Conservation (phyloP, 2,113 vertebrate genomes). For the Phainopepla nitens region DNA sequence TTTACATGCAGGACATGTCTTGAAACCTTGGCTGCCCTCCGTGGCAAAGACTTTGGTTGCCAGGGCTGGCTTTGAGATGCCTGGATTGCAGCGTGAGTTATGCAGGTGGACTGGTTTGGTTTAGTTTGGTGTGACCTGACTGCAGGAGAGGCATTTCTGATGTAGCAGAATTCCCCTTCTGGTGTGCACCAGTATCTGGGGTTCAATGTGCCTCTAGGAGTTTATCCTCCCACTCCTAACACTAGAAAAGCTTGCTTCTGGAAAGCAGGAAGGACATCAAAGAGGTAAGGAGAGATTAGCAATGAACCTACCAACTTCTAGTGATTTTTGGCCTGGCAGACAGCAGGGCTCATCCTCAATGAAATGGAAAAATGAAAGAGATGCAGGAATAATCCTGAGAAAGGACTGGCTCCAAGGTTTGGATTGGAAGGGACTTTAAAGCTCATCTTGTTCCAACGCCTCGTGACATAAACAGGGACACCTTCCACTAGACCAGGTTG, state of each 20-base stretch:
- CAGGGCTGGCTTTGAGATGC: neutral
- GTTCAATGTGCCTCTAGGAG: neutral
- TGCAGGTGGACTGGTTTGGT: fast-evolving
- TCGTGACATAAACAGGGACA: neutral
- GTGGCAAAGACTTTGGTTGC: neutral
- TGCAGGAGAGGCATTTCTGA: neutral
- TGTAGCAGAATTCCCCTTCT: neutral
- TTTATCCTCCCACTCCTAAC: neutral
- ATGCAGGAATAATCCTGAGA: neutral
- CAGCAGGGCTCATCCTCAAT: neutral
- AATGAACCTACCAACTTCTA: neutral
- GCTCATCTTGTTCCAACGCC: neutral
- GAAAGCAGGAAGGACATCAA: neutral
- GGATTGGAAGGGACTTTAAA: neutral
- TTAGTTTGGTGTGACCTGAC: neutral
- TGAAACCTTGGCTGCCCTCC: neutral
- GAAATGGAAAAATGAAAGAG: neutral
- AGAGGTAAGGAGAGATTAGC: neutral
- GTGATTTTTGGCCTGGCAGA: neutral
- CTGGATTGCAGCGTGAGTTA: fast-evolving
- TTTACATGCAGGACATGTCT: neutral
- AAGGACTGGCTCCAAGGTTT: neutral
- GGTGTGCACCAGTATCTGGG: neutral
- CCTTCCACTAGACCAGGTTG: neutral
- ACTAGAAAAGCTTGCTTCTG: neutral